Evolutionary conservation across 2,113 vertebrate genomes (phyloP).

Genomic region (Vulpes ferrilata): DNA sequence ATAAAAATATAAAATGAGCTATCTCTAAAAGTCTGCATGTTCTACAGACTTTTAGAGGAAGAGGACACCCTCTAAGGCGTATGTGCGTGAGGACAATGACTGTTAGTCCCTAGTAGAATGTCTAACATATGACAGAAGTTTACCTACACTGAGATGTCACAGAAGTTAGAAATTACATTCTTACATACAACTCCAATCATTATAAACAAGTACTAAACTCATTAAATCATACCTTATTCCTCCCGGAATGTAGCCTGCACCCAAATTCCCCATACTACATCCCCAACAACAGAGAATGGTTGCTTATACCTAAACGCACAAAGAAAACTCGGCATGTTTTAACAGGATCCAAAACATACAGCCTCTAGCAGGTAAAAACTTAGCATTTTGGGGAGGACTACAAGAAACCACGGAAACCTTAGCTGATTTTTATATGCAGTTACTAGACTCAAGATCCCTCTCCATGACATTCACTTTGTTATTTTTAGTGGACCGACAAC

Average conservation of each 20-base stretch:
- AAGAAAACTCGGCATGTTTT: neutral
- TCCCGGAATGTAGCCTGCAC: neutral
- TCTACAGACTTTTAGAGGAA: neutral
- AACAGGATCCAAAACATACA: slow-evolving; percentile 45
- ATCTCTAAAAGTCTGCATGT: neutral
- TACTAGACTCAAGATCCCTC: neutral
- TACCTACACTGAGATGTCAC: neutral
- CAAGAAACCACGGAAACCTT: neutral
- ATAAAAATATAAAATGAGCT: neutral
- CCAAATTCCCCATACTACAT: neutral
- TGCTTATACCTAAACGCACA: neutral
- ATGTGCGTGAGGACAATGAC: neutral
- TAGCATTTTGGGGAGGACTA: neutral
- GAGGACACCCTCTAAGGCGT: neutral
- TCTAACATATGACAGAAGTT: neutral
- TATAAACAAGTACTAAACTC: neutral
- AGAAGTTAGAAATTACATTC: neutral
- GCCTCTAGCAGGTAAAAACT: neutral
- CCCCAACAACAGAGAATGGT: neutral
- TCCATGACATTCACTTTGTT: neutral
- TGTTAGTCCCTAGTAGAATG: neutral
- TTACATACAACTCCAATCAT: neutral
- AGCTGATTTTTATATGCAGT: neutral
- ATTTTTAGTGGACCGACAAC: neutral
- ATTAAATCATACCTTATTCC: neutral